Percentiles rank a stretch among this genome's conserved stretches.
Evolutionary conservation across 2,113 vertebrate species (phyloP).

Genomic region (Peromyscus leucopus): DNA sequence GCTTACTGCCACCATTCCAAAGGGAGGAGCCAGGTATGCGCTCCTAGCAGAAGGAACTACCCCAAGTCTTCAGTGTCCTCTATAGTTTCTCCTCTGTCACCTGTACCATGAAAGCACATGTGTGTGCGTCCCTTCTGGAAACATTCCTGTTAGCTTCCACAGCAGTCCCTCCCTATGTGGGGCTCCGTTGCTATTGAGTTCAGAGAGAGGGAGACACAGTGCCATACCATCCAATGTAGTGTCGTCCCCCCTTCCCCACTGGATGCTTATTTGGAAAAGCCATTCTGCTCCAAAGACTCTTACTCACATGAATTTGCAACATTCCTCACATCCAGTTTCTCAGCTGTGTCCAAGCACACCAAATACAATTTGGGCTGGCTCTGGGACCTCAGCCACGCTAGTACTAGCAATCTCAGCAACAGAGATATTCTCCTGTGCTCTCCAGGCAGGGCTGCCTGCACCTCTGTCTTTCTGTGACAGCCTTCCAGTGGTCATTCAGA

Average conservation of each 20-base stretch:
- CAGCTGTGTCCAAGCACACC: not conserved
- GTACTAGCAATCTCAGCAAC: too few relatives aligned
- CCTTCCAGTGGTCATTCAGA: not conserved
- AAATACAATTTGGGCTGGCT: not conserved
- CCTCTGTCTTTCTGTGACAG: not conserved
- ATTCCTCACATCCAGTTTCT: not conserved
- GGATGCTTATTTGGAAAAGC: not conserved
- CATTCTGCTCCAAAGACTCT: not conserved
- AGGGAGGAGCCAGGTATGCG: not conserved
- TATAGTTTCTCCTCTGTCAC: not conserved
- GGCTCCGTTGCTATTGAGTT: not conserved
- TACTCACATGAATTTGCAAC: not conserved
- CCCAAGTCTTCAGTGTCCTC: not conserved
- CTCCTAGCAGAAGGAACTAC: not conserved
- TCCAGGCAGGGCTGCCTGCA: not conserved
- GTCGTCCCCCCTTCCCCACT: not conserved
- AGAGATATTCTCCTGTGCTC: not conserved
- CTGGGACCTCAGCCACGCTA: not conserved
- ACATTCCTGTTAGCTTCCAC: not conserved
- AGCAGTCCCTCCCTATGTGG: accelerated
- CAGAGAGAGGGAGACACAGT: not conserved
- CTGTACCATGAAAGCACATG: too few relatives aligned
- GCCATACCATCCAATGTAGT: not conserved
- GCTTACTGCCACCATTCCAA: too few relatives aligned
- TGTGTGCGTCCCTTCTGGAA: not conserved